A percentile compares a stretch with the other conserved stretches of the same genome.
Evolutionary conservation across 1,140 invertebrate species (phyloP).

Genomic region (Dreissena polymorpha): DNA sequence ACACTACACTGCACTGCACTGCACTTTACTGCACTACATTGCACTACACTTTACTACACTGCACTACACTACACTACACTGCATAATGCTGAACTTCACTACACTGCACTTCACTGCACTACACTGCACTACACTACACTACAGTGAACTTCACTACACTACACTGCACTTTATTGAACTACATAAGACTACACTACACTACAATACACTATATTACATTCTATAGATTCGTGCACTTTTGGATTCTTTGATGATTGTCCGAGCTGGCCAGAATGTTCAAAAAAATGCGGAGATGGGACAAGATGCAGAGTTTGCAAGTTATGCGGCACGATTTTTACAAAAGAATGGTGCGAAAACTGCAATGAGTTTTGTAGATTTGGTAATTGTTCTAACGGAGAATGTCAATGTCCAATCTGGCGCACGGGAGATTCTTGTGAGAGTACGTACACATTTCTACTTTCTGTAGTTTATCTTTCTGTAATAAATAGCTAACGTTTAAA

Average conservation of each 20-base stretch:
- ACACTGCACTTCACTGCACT: too few species aligned
- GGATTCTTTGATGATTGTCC: neutral
- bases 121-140: too few species aligned
- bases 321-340: neutral
- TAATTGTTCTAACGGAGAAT: neutral
- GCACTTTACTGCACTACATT: too few species aligned
- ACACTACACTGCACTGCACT: too few species aligned
- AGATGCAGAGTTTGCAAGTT: neutral
- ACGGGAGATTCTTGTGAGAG: constrained; percentile 23
- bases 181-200: too few species aligned
- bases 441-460: neutral
- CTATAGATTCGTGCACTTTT: neutral
- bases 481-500: neutral
- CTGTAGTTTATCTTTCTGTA: neutral
- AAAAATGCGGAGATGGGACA: neutral
- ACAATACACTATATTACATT: too few species aligned
- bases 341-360: neutral
- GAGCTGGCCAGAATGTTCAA: neutral
- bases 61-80: too few species aligned
- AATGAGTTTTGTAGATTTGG: constrained; percentile 31
- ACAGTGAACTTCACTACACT: too few species aligned
- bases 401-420: constrained; percentile 20
- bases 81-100: too few species aligned
- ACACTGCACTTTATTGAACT: too few species aligned
- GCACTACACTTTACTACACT: too few species aligned